Evolutionary conservation across 2,888 invertebrate species (phyloP).

Genomic region (Bruchidius siliquastri): DNA sequence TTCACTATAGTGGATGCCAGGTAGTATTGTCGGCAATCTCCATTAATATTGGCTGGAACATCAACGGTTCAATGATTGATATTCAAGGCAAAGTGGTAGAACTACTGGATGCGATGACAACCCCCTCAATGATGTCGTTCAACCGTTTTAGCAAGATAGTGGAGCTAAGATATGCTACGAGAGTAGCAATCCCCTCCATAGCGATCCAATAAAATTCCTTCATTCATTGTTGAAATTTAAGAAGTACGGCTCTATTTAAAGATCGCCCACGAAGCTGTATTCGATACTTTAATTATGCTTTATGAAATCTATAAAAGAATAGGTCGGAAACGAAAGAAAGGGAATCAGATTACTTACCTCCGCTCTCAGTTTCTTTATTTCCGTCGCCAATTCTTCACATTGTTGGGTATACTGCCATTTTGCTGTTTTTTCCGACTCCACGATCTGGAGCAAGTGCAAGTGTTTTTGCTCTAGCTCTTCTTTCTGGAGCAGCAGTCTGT

Average conservation of each 20-base stretch:
- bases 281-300: background rate
- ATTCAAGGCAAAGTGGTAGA: too few relatives aligned
- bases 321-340: conserved; percentile 20
- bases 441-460: conserved; percentile 79
- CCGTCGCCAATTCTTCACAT: conserved; percentile 82
- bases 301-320: background rate
- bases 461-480: conserved; percentile 91
- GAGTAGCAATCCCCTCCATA: too few relatives aligned
- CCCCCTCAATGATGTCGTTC: too few relatives aligned
- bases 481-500: conserved; percentile 81
- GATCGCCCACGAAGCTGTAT: background rate
- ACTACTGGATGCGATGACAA: too few relatives aligned
- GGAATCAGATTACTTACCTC: conserved; percentile 58
- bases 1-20: too few relatives aligned
- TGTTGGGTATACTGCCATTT: conserved; percentile 92
- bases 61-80: too few relatives aligned
- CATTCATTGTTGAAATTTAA: background rate
- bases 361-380: conserved; percentile 81
- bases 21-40: too few relatives aligned
- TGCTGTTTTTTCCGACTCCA: conserved; percentile 87
- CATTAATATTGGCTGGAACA: too few relatives aligned
- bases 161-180: too few relatives aligned
- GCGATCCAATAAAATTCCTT: background rate
- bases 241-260: background rate
- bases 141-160: too few relatives aligned